A percentile compares a stretch with the other conserved stretches of the same genome.
phyloP scores from a whole-genome alignment of 2,113 vertebrate species.

The Scytalopus superciliaris region DNA sequence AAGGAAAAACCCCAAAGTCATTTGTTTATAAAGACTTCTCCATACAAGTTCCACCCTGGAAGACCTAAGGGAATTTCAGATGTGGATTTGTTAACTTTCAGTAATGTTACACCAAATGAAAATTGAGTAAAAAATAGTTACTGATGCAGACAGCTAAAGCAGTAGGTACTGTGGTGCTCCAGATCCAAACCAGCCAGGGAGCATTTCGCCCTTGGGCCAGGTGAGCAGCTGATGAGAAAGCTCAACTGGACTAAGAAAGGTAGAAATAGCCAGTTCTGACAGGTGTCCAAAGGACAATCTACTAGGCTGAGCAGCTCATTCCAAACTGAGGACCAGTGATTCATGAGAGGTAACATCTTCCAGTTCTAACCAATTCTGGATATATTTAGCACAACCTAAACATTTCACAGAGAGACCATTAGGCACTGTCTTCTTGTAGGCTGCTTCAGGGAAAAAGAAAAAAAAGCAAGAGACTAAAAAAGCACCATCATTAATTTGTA shows the following conservation, averaged over 20 bases:
- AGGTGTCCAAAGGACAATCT: neutral
- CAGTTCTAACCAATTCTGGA: neutral
- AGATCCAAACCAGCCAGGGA: neutral
- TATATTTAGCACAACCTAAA: neutral
- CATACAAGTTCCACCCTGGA: neutral
- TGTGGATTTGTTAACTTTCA: neutral
- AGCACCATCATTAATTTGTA: neutral
- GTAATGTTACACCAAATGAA: accelerated
- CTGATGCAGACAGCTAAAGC: neutral
- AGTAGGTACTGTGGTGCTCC: neutral
- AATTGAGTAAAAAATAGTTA: accelerated
- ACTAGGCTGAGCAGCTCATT: neutral
- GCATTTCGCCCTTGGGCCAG: neutral
- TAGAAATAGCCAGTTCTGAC: neutral
- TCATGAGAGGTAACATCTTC: neutral
- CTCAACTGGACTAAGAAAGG: neutral
- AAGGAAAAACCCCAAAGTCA: neutral
- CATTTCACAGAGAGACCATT: neutral
- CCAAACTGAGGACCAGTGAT: neutral
- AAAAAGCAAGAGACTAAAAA: neutral
- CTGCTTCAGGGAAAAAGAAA: neutral
- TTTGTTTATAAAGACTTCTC: neutral
- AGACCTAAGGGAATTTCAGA: neutral
- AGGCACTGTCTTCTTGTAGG: neutral
- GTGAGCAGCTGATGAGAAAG: neutral